Evolutionary conservation across 2,797 vertebrate species (phyloP).

Genomic region (Eremophila alpestris): DNA sequence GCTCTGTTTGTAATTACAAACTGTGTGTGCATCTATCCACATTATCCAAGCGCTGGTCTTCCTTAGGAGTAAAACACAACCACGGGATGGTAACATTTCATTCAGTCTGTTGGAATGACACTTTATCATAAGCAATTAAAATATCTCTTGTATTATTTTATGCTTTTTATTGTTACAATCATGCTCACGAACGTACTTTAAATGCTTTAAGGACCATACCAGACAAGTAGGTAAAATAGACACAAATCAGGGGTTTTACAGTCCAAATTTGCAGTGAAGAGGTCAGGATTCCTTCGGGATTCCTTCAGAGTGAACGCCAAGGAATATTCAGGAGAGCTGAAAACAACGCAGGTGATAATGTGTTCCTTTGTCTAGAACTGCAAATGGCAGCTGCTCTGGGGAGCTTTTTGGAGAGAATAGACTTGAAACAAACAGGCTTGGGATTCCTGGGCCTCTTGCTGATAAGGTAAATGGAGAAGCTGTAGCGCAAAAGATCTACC

Average conservation of each 20-base stretch:
- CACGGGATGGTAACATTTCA: slow-evolving; percentile 18
- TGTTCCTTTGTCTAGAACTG: not conserved
- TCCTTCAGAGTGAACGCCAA: not conserved
- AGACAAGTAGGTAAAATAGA: not conserved
- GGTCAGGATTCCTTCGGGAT: not conserved
- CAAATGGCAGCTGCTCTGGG: not conserved
- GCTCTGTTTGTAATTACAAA: slow-evolving; percentile 58
- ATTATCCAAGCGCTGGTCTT: slow-evolving; percentile 43
- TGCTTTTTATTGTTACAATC: not conserved
- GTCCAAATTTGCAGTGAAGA: not conserved
- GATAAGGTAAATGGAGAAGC: slow-evolving; percentile 35
- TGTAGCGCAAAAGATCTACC: slow-evolving; percentile 4
- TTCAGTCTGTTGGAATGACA: slow-evolving; percentile 16
- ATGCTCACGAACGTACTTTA: not conserved
- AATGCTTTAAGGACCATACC: not conserved
- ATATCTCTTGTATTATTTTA: not conserved
- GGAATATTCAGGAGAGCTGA: not conserved
- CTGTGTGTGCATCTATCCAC: slow-evolving; percentile 42
- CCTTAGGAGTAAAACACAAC: slow-evolving; percentile 42
- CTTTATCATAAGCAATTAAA: slow-evolving; percentile 28
- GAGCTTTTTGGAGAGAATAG: not conserved
- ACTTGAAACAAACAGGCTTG: slow-evolving; percentile 4
- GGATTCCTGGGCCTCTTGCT: not conserved
- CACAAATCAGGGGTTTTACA: not conserved
- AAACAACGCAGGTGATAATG: not conserved